phyloP scores from a whole-genome alignment of 35 echinoderm and acorn worm species.

The Diadema setosum region DNA sequence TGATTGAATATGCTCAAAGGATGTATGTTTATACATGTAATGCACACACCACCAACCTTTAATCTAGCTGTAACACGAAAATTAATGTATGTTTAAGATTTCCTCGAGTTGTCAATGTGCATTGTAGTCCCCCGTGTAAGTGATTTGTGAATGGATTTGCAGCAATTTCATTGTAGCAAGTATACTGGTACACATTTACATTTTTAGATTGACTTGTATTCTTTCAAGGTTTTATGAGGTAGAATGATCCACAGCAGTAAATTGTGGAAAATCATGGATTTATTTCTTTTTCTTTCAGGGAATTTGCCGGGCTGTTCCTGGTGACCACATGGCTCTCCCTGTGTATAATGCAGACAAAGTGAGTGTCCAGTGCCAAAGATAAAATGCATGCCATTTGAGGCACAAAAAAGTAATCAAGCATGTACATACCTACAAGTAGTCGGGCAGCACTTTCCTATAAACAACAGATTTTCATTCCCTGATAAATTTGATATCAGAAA shows the following conservation, averaged over 20 bases:
- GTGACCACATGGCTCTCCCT: neutral
- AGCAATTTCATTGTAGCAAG: too few species aligned
- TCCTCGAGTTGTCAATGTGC: neutral
- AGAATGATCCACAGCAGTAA: neutral
- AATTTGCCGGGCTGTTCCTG: neutral
- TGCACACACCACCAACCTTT: too few species aligned
- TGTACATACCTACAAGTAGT: neutral
- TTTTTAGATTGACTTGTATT: too few species aligned
- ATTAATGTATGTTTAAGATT: too few species aligned
- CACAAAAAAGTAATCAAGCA: neutral
- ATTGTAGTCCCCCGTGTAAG: neutral
- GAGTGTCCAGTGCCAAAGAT: neutral
- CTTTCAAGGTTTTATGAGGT: neutral
- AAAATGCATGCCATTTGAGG: neutral
- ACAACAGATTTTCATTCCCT: neutral
- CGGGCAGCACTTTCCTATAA: neutral
- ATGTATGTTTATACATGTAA: too few species aligned
- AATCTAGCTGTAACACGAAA: too few species aligned
- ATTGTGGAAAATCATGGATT: neutral
- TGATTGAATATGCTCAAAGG: too few species aligned
- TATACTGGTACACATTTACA: too few species aligned
- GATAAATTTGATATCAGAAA: neutral
- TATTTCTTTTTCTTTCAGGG: neutral
- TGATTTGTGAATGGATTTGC: neutral
- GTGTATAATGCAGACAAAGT: neutral